phyloP scores from a whole-genome alignment of 2,797 vertebrate species.

The Bradypodion pumilum region DNA sequence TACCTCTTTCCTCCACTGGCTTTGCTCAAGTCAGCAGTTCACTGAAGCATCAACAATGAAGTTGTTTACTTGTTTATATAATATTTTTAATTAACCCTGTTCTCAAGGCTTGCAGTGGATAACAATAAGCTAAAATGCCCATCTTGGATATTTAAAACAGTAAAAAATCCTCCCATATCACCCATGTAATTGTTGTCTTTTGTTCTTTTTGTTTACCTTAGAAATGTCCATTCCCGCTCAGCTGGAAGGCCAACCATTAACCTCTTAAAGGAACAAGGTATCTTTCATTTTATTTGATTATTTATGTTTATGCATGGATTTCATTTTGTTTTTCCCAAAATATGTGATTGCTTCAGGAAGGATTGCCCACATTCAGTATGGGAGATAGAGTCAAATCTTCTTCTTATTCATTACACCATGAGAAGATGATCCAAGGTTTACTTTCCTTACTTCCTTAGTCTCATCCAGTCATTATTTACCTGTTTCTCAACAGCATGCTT shows the following conservation, averaged over 20 bases:
- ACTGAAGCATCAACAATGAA: neutral
- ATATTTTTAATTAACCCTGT: neutral
- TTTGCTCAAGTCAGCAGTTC: neutral
- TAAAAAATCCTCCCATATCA: neutral
- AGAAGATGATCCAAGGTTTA: neutral
- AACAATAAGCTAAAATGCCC: neutral
- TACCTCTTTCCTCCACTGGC: neutral
- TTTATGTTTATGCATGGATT: neutral
- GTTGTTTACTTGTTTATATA: slow-evolving; percentile 16
- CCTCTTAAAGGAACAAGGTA: slow-evolving; percentile 93
- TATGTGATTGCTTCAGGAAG: neutral
- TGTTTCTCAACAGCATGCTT: no score
- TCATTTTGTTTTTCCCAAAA: slow-evolving; percentile 13
- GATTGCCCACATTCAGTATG: neutral
- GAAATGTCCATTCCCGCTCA: slow-evolving; percentile 97
- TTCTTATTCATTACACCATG: neutral
- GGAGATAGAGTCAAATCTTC: neutral
- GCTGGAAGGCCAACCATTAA: slow-evolving; percentile 95
- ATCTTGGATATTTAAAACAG: slow-evolving; percentile 1
- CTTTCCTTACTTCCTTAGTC: neutral
- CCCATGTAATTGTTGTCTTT: neutral
- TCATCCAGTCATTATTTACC: no score
- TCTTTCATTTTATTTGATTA: slow-evolving; percentile 12
- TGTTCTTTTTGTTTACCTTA: slow-evolving; percentile 66
- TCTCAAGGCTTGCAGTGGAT: neutral